Evolutionary conservation across 2,797 vertebrate genomes (phyloP), one percentile per base, ranked within the genome.

Genomic region (Gobio occitaniae): DNA sequence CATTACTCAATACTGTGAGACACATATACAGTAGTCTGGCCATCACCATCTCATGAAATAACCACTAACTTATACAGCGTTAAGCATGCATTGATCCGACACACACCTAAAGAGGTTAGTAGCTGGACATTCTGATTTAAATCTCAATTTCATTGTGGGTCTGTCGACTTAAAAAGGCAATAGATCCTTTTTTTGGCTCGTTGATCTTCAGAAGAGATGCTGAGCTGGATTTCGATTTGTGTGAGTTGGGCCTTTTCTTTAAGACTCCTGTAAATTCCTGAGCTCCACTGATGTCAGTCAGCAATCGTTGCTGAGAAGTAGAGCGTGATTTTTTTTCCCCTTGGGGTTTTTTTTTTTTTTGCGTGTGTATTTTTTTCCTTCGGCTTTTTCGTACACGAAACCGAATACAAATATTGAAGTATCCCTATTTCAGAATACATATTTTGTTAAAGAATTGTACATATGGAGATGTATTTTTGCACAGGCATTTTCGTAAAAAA

Each of bases 401-500:
- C 47, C 17, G 38, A 17, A 68, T 92, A 93, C 94, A 96, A 92
- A 96, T 97, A 97, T 96, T 96, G 96, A 97, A 96, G 95, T 97
- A 96, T 97, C 96, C 96, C 96, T 97, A 97, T 98, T 98, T 98
- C 96, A 98, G 96, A 97, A 97, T 94, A 97, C 96, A 94, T 99
- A 99, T 99, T 99, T 99, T 99, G 97, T 98, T 98, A 97, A 96
- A 92, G 88, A 94, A 97, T 97, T 99, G 98, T 99, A 99, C 96
- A 99, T 98, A 99, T 96, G 96, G 95, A 98, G 98, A 98, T 96
- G 98, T 99, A 99, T 99, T 99, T 99, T 99, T 99, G 98, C 98
- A 99, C 97, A 98, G 96, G 96, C 96, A 95, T 97, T 99, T 99
- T 99, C 95, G 94, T 97, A 98, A 96, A 95, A 95, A 94, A 93